These are phyloP conservation scores for Brevimyrus niger DNA, from an alignment of 2,113 vertebrate species.

Conservation along the genomic window DNA sequence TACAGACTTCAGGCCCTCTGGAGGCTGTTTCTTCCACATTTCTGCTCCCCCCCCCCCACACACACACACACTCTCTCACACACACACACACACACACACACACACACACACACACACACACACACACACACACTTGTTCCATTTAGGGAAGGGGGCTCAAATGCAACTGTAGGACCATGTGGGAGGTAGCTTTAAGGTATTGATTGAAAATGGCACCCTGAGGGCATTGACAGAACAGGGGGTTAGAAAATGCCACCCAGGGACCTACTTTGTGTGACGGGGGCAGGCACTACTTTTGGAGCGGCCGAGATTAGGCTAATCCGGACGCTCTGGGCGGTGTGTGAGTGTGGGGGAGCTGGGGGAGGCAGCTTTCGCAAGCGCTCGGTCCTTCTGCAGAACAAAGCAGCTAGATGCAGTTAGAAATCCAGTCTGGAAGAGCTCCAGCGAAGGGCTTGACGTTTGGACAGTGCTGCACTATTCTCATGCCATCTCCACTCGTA, in stretches of 20 bases:
- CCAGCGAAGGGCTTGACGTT: neutral
- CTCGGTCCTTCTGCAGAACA: neutral
- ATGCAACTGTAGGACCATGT: neutral
- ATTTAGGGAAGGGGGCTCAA: neutral
- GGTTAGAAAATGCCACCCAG: neutral
- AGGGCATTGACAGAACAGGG: neutral
- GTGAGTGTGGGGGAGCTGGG: neutral
- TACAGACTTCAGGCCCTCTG: neutral
- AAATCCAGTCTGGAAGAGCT: neutral
- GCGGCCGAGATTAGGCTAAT: neutral
- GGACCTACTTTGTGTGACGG: neutral
- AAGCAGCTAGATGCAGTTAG: neutral
- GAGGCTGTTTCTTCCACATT: neutral
- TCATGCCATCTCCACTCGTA: neutral
- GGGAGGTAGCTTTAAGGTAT: neutral
- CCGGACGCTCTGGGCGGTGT: neutral
- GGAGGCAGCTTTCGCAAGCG: neutral
- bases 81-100: too few relatives aligned
- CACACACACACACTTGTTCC: neutral
- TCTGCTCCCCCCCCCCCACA: neutral
- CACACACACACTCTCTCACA: neutral
- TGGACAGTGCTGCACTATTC: neutral
- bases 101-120: too few relatives aligned
- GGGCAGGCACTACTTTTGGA: neutral
- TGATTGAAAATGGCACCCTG: neutral